Evolutionary conservation across 2,888 invertebrate species (phyloP), one percentile per base, ranked within the genome.

Genomic region (Aleiodes alternator): DNA sequence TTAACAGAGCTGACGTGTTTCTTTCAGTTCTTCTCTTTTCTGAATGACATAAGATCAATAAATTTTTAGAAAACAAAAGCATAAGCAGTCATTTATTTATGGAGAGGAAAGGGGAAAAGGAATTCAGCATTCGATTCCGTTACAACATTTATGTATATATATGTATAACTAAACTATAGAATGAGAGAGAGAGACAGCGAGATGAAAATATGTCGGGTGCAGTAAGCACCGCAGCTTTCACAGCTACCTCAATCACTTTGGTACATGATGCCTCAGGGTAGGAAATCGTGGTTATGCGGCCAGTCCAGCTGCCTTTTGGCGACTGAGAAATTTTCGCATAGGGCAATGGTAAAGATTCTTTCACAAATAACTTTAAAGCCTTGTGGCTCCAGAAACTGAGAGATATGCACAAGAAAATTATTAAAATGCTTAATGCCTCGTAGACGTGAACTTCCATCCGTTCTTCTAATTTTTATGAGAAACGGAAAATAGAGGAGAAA

Each of bases 211-310:
- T 77, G 56, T 68, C 71, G 74, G 14, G 76, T 73, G 64, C 64
- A 76, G 76, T 77, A 76, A 29, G 76, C 71, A 43, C 43, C 43
- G 9, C 43, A 69, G 75, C 72, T 76, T 74, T 70, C n/a, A 76
- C 23, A 23, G 75, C 74, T n/a, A 69, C 72, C 8, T 74, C 73
- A 34, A 80, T 14, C 43, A 76, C 59, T 70, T 76, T 73, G 8
- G 76, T 74, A 23, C 78, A 80, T 14, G 77, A 75, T 71, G 74
- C 68, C 12, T 64, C 9, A 12, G 59, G 51, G 14, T 61, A 51
- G 55, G 57, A 48, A 75, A 34, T 16, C 38, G 11, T 66, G 75
- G 16, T 51, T 55, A 55, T 48, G 76, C 48, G 29, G 75, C 48
- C n/a, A 66, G 34, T 38, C 71, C 23, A 29, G 72, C 48, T 69